Percentiles rank a stretch among this genome's conserved stretches.
Evolutionary conservation across 2,888 invertebrate species (phyloP).

Genomic region (Polydesmus complanatus): DNA sequence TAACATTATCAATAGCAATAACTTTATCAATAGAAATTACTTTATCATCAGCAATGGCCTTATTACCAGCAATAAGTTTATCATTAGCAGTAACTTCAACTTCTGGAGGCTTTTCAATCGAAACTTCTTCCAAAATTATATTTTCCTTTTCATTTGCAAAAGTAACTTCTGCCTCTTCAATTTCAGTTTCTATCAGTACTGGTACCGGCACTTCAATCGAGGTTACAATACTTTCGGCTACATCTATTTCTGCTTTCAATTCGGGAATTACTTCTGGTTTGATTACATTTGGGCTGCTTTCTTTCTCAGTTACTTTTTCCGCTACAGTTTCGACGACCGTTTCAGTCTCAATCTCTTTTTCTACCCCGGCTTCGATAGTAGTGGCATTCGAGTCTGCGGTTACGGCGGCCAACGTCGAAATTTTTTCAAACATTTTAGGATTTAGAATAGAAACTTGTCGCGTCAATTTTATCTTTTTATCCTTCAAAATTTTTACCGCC

Average conservation of each 20-base stretch:
- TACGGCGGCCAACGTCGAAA: not conserved
- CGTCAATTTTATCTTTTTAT: not conserved
- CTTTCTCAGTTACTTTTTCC: too few species aligned
- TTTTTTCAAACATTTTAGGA: not conserved
- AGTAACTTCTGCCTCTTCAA: conserved; percentile 6
- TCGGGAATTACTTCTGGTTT: not conserved
- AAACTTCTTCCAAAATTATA: not conserved
- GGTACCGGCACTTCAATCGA: conserved; percentile 2
- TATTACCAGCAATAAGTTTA: not conserved
- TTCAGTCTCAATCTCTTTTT: not conserved
- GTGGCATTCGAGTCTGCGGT: not conserved
- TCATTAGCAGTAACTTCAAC: not conserved
- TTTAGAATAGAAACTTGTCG: not conserved
- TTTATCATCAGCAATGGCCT: not conserved
- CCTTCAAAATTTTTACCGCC: not conserved
- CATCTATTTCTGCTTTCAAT: not conserved
- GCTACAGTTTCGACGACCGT: not conserved
- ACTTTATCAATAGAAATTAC: not conserved
- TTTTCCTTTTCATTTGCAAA: conserved; percentile 8
- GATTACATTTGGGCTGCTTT: too few species aligned
- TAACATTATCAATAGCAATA: not conserved
- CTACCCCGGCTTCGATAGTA: not conserved
- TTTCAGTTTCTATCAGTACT: conserved; percentile 6
- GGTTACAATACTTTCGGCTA: not conserved
- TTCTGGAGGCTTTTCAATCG: not conserved